Evolutionary conservation across 2,888 invertebrate species (phyloP).

Genomic region (Parasteatoda lunata): DNA sequence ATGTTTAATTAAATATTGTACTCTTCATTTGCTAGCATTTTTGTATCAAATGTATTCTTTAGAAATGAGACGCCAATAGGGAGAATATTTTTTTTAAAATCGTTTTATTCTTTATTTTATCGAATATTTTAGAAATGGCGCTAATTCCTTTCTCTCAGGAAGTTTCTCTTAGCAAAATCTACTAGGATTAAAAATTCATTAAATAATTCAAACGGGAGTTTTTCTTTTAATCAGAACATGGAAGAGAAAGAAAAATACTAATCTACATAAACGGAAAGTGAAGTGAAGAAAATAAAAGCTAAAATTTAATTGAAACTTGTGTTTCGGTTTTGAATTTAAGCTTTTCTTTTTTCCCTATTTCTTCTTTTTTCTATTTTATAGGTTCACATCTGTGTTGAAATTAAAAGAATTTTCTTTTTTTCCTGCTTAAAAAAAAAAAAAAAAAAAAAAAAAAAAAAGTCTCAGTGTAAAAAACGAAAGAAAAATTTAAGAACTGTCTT

Average conservation of each 20-base stretch:
- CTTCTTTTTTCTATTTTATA: constrained; percentile 3
- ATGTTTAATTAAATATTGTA: too few species aligned
- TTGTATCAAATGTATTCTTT: too few species aligned
- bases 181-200: constrained; percentile 36
- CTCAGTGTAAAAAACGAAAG: neutral
- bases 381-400: neutral
- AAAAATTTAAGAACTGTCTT: constrained; percentile 22
- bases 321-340: constrained; percentile 20
- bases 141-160: neutral
- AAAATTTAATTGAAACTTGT: constrained; percentile 58
- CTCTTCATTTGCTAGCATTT: too few species aligned
- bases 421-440: neutral
- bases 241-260: neutral
- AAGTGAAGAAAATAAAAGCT: neutral
- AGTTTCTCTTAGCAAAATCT: constrained; percentile 8
- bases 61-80: too few species aligned
- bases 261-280: constrained; percentile 5
- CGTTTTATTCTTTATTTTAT: too few species aligned
- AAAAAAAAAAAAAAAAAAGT: neutral
- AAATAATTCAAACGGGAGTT: neutral
- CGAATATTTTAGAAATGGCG: too few species aligned
- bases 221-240: neutral
- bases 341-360: constrained; percentile 21
- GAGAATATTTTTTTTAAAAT: too few species aligned
- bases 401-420: neutral